Evolutionary conservation across 2,113 vertebrate genomes (phyloP).

Genomic region (Calypte anna): DNA sequence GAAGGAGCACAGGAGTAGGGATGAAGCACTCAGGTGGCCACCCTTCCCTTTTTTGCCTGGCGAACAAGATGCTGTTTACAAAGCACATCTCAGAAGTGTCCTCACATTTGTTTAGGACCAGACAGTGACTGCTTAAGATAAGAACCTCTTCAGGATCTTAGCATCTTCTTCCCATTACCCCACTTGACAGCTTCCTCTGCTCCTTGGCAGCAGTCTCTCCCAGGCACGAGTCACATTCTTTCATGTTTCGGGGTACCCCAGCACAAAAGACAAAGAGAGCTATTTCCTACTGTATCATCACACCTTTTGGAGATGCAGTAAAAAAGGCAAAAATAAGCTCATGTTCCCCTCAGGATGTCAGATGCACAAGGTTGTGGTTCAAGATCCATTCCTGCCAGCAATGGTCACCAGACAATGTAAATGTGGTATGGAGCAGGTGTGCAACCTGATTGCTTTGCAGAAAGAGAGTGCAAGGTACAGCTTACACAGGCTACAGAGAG

Average conservation of each 20-base stretch:
- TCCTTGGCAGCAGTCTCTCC: not conserved
- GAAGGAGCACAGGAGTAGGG: not conserved
- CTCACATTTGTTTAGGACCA: not conserved
- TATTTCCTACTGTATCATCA: not conserved
- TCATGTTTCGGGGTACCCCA: rapidly evolving
- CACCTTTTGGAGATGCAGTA: not conserved
- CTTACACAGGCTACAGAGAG: not conserved
- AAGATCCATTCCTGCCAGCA: not conserved
- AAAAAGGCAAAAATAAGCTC: not conserved
- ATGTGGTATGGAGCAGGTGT: not conserved
- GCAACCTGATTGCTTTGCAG: not conserved
- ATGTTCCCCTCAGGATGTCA: not conserved
- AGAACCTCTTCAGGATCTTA: not conserved
- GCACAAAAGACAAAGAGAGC: not conserved
- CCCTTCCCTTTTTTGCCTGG: not conserved
- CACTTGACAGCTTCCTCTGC: not conserved
- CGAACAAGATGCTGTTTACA: not conserved
- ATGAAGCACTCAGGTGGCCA: not conserved
- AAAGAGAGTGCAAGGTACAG: not conserved
- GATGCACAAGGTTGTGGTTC: not conserved
- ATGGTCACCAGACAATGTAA: rapidly evolving
- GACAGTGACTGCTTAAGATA: not conserved
- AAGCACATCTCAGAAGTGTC: not conserved
- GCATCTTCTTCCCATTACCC: not conserved
- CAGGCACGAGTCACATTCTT: not conserved